Conservation (phyloP, 2,113 vertebrate genomes). For the Jacana jacana region DNA sequence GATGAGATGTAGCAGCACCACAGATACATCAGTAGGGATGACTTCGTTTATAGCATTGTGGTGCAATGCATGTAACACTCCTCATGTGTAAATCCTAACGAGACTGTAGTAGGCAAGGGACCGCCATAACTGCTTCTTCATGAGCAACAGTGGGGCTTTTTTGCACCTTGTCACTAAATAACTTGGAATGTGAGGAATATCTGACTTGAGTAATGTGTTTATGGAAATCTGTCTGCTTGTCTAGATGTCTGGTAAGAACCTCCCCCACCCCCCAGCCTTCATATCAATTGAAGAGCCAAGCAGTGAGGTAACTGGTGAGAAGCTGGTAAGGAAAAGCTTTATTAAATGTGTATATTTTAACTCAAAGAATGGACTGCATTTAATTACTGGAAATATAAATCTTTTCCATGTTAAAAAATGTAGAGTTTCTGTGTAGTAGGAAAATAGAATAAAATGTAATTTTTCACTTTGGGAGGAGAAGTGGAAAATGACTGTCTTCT, state of each 20-base stretch:
- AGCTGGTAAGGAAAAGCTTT: neutral
- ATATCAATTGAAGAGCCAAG: neutral
- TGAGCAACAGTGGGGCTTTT: neutral
- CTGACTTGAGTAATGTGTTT: neutral
- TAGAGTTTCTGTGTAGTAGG: neutral
- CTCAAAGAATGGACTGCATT: neutral
- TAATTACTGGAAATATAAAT: neutral
- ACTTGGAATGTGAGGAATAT: neutral
- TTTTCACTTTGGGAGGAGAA: neutral
- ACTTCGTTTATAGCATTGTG: rapidly evolving
- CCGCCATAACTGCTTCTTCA: neutral
- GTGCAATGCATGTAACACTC: neutral
- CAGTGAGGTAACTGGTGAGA: neutral
- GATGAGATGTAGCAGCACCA: neutral
- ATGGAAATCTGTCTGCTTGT: neutral
- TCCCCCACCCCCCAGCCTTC: neutral
- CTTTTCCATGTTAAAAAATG: neutral
- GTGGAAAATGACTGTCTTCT: neutral
- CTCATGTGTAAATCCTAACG: neutral
- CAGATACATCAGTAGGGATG: neutral
- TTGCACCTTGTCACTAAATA: neutral
- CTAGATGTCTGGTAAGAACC: neutral
- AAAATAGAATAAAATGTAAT: neutral
- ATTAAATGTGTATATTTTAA: neutral
- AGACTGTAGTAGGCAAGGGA: neutral